A percentile compares a stretch with the other conserved stretches of the same genome.
Conservation (phyloP, 2,113 vertebrate species). For the Serinus canaria region DNA sequence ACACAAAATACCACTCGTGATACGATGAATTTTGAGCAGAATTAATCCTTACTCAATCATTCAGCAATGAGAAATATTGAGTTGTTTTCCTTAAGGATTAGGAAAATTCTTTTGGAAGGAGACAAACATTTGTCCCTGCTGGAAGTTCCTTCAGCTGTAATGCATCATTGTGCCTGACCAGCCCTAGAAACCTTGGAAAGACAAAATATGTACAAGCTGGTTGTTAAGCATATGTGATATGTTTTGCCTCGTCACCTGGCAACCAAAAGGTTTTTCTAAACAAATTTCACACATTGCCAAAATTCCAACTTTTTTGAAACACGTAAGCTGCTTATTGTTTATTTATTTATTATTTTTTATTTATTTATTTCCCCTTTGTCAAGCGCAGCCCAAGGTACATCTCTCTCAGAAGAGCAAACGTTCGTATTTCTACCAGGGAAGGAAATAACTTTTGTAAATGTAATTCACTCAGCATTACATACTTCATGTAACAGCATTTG, state of each 20-base stretch:
- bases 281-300: conserved; percentile 73
- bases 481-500: background rate
- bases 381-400: conserved; percentile 1
- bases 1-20: background rate
- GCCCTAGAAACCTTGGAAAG: conserved; percentile 80
- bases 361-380: conserved; percentile 45
- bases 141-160: conserved; percentile 73
- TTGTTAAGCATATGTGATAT: conserved; percentile 81
- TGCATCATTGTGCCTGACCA: conserved; percentile 78
- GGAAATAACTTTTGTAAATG: background rate
- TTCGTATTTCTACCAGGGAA: background rate
- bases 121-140: conserved; percentile 81
- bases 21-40: background rate
- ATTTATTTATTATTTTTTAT: conserved; percentile 39
- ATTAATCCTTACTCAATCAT: conserved; percentile 59
- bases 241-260: conserved; percentile 82
- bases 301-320: conserved; percentile 74
- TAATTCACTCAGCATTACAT: background rate
- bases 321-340: conserved; percentile 66
- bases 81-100: conserved; percentile 73
- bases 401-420: conserved; percentile 20
- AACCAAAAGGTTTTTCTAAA: conserved; percentile 77
- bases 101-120: conserved; percentile 76
- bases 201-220: conserved; percentile 83
- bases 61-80: conserved; percentile 70